These are phyloP conservation scores for Pristionchus exspectatus DNA, from an alignment of 2,888 invertebrate genomes.

Conservation along the genomic window DNA sequence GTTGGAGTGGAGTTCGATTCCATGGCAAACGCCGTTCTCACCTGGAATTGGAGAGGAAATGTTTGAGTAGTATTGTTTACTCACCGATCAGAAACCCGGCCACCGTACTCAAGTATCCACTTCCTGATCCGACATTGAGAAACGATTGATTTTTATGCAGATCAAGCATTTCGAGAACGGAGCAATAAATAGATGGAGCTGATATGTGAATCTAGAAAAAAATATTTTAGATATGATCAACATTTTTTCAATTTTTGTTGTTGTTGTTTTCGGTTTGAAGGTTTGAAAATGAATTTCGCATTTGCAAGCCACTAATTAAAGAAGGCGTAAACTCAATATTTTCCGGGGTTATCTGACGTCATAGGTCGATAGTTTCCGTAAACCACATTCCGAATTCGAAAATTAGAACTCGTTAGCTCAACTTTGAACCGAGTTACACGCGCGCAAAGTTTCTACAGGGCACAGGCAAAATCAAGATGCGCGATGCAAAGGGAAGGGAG, in stretches of 20 bases:
- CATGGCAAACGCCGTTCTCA: neutral
- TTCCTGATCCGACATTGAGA: conserved; percentile 50
- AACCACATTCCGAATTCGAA: too few relatives aligned
- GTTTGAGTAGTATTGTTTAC: neutral
- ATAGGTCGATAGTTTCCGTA: too few relatives aligned
- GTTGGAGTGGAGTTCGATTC: conserved; percentile 1
- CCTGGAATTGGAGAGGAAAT: neutral
- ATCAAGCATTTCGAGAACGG: conserved; percentile 14
- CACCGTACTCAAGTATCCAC: conserved; percentile 12
- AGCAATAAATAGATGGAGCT: conserved; percentile 30
- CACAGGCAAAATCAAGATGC: too few relatives aligned
- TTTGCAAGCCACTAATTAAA: neutral
- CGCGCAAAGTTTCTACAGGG: too few relatives aligned
- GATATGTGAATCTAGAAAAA: conserved; percentile 46
- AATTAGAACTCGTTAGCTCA: too few relatives aligned
- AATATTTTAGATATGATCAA: neutral
- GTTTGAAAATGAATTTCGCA: neutral
- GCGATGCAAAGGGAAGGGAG: too few relatives aligned
- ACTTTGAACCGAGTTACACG: too few relatives aligned
- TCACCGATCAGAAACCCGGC: conserved; percentile 37
- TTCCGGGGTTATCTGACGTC: too few relatives aligned
- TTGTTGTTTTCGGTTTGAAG: too few relatives aligned
- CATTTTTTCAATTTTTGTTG: neutral
- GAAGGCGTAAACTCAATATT: too few relatives aligned
- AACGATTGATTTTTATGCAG: neutral